phyloP scores from a whole-genome alignment of 2,888 invertebrate species.

The Phrixothrix hirtus region DNA sequence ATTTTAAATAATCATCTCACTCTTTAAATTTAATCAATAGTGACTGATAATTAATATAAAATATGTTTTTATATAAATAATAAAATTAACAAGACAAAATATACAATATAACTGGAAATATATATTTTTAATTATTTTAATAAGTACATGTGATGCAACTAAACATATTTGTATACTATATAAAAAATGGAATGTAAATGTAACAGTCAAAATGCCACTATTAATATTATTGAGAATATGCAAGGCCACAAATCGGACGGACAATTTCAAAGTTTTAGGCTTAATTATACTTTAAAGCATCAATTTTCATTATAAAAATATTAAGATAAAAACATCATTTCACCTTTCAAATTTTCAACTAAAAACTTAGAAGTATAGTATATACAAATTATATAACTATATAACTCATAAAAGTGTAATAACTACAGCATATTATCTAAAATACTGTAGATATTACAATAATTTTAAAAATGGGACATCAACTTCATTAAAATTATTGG shows the following conservation, averaged over 20 bases:
- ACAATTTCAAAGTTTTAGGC: slow-evolving; percentile 10
- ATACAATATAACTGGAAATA: slow-evolving; percentile 50
- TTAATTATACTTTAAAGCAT: slow-evolving; percentile 10
- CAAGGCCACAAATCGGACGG: slow-evolving; percentile 32
- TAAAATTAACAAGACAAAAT: slow-evolving; percentile 3
- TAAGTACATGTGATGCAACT: slow-evolving; percentile 50
- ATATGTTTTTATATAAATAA: too few species aligned
- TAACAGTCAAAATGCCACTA: slow-evolving; percentile 30
- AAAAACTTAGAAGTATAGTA: slow-evolving; percentile 12
- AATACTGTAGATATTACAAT: slow-evolving; percentile 5
- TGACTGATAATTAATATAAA: too few species aligned
- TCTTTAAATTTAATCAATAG: too few species aligned
- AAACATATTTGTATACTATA: slow-evolving; percentile 40
- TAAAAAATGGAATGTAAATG: slow-evolving; percentile 36
- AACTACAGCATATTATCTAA: background rate
- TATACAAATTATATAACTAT: slow-evolving; percentile 13
- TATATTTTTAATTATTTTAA: slow-evolving; percentile 50
- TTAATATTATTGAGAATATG: slow-evolving; percentile 21
- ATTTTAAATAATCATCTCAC: too few species aligned
- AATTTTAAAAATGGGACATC: slow-evolving; percentile 4
- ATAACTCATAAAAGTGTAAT: slow-evolving; percentile 4
- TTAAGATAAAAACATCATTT: background rate
- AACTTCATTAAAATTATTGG: too few species aligned
- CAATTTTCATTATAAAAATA: background rate
- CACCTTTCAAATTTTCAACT: slow-evolving; percentile 3